Conservation (phyloP, 2,113 vertebrate species). For the Mormyrus iriodes region DNA sequence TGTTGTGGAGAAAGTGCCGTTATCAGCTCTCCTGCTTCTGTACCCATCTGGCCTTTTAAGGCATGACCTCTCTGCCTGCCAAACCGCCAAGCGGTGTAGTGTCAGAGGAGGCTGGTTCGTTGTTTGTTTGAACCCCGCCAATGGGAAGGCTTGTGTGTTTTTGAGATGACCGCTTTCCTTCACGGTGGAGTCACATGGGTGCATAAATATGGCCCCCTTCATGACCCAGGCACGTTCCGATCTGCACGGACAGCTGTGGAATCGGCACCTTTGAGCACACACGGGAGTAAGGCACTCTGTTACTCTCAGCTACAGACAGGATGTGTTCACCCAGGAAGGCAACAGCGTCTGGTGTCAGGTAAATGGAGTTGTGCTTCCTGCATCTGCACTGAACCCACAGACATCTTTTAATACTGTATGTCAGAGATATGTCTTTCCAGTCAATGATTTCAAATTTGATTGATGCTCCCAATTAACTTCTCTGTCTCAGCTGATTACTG, state of each 20-base stretch:
- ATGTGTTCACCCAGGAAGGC: constrained; percentile 44
- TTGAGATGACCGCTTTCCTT: constrained; percentile 28
- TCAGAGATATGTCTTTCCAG: neutral
- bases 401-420: neutral
- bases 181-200: neutral
- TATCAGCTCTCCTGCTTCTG: neutral
- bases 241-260: neutral
- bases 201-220: constrained; percentile 32
- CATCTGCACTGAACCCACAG: constrained; percentile 9
- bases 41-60: constrained; percentile 39
- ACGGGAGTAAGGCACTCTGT: neutral
- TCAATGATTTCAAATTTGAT: neutral
- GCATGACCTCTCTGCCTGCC: neutral
- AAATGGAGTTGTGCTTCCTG: neutral
- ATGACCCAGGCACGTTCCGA: neutral
- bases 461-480: neutral
- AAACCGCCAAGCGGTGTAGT: constrained; percentile 28
- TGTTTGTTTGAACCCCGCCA: constrained; percentile 29
- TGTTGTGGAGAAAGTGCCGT: neutral
- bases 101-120: constrained; percentile 28
- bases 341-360: constrained; percentile 34
- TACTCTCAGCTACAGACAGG: neutral
- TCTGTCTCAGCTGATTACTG: neutral
- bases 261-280: neutral
- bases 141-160: constrained; percentile 39